A percentile compares a stretch with the other conserved stretches of the same genome.
Conservation (phyloP, 1,140 invertebrate genomes). For the Argopecten irradians region DNA sequence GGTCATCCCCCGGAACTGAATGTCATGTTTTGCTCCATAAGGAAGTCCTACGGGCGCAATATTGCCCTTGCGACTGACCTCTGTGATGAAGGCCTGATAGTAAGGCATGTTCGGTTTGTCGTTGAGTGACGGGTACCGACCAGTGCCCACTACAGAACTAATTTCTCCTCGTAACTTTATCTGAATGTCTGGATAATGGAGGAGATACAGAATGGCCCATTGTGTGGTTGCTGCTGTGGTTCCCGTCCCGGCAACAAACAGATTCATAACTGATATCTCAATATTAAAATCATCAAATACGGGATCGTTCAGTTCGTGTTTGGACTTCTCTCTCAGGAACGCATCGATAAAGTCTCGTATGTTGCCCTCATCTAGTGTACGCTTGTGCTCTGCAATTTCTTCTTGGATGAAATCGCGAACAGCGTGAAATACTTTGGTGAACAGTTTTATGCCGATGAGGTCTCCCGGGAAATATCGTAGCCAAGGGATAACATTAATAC, state of each 20-base stretch:
- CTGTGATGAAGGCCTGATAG: slow-evolving; percentile 50
- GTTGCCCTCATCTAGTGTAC: slow-evolving; percentile 7
- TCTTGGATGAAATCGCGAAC: slow-evolving; percentile 9
- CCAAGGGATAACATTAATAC: slow-evolving; percentile 35
- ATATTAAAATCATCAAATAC: slow-evolving; percentile 42
- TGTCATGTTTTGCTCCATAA: slow-evolving; percentile 63
- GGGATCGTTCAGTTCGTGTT: slow-evolving; percentile 36
- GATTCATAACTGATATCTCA: slow-evolving; percentile 79
- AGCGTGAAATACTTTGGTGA: not conserved
- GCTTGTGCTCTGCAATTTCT: slow-evolving; percentile 29
- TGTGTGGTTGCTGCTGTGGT: slow-evolving; percentile 89
- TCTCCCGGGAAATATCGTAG: slow-evolving; percentile 56
- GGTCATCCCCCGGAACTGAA: slow-evolving; percentile 20
- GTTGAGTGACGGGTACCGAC: slow-evolving; percentile 25
- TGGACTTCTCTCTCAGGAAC: not conserved
- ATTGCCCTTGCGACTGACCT: slow-evolving; percentile 54
- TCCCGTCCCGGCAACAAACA: slow-evolving; percentile 93
- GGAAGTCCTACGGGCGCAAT: slow-evolving; percentile 73
- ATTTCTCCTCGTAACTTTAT: slow-evolving; percentile 90
- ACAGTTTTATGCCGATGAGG: not conserved
- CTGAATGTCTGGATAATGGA: slow-evolving; percentile 85
- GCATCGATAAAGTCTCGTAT: slow-evolving; percentile 32
- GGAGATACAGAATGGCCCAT: slow-evolving; percentile 90
- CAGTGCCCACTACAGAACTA: slow-evolving; percentile 77
- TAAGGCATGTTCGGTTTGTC: slow-evolving; percentile 48